Percentiles rank a stretch among this genome's conserved stretches.
Conservation (phyloP, 2,888 invertebrate genomes). For the Oscheius myriophilus region DNA sequence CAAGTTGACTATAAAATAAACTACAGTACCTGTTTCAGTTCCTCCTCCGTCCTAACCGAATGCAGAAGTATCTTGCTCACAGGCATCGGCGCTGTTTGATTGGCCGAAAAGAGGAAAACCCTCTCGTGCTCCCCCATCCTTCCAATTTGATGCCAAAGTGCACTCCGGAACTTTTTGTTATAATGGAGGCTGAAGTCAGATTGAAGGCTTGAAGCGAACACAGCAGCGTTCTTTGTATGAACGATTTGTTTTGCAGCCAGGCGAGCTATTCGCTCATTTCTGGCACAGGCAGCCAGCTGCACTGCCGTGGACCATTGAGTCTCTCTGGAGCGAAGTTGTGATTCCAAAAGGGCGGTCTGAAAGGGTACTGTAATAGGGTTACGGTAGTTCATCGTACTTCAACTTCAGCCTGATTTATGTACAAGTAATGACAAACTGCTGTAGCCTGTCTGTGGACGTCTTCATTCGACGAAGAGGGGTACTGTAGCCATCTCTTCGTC, state of each 20-base stretch:
- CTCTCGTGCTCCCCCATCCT: conserved; percentile 57
- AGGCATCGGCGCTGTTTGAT: conserved; percentile 38
- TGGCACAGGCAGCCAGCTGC: conserved; percentile 64
- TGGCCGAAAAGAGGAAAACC: conserved; percentile 63
- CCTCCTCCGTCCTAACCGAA: conserved; percentile 58
- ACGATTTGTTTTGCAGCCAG: conserved; percentile 60
- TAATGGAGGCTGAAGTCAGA: conserved; percentile 57
- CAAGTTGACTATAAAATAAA: too few species aligned
- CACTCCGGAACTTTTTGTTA: conserved; percentile 47
- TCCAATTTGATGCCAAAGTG: conserved; percentile 48
- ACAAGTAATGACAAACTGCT: conserved; percentile 66
- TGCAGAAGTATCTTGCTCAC: conserved; percentile 54
- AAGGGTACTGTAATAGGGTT: conserved; percentile 4
- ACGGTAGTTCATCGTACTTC: conserved; percentile 25
- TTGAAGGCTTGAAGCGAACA: conserved; percentile 59
- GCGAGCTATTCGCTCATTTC: conserved; percentile 57
- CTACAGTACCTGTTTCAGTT: conserved; percentile 62
- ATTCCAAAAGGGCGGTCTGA: conserved; percentile 54
- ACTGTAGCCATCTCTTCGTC: conserved; percentile 51
- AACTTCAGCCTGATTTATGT: conserved; percentile 36
- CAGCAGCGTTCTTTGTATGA: conserved; percentile 62
- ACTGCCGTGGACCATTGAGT: conserved; percentile 59
- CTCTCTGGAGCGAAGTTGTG: conserved; percentile 40
- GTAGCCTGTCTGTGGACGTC: conserved; percentile 67
- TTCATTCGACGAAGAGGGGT: conserved; percentile 59